Conservation (phyloP, 2,113 vertebrate species). For the Collichthys lucidus region DNA sequence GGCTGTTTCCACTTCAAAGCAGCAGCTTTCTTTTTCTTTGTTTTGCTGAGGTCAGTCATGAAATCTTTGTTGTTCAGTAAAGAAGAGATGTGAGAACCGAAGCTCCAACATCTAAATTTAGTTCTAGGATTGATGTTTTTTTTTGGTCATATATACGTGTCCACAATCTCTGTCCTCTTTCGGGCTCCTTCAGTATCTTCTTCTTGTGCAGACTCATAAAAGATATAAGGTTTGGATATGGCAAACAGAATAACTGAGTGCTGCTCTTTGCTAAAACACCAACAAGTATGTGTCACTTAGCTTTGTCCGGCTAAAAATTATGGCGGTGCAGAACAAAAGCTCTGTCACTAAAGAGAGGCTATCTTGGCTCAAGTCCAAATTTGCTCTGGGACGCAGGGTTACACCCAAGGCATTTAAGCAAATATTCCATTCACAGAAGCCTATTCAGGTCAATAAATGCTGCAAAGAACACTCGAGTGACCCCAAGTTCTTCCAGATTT, state of each 20-base stretch:
- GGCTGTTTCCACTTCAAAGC: not conserved
- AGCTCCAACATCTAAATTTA: not conserved
- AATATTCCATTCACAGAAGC: slow-evolving; percentile 72
- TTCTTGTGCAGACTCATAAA: not conserved
- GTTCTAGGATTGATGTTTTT: too few species aligned
- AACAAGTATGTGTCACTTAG: slow-evolving; percentile 10
- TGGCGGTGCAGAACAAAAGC: slow-evolving; percentile 51
- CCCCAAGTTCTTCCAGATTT: slow-evolving; percentile 51
- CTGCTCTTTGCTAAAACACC: slow-evolving; percentile 13
- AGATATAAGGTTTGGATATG: not conserved
- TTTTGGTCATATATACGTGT: not conserved
- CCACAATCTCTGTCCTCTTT: not conserved
- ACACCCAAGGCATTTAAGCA: slow-evolving; percentile 59
- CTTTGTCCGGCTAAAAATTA: slow-evolving; percentile 28
- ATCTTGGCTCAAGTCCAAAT: slow-evolving; percentile 54
- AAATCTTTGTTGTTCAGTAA: not conserved
- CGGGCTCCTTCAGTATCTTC: not conserved
- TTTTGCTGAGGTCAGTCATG: not conserved
- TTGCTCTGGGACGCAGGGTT: slow-evolving; percentile 48
- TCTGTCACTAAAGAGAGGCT: slow-evolving; percentile 35
- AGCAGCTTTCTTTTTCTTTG: not conserved
- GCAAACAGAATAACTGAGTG: slow-evolving; percentile 17
- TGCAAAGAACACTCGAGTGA: slow-evolving; percentile 46
- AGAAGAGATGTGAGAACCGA: not conserved
- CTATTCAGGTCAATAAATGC: slow-evolving; percentile 60